phyloP scores from a whole-genome alignment of 2,113 vertebrate species.

The Octodon degus region DNA sequence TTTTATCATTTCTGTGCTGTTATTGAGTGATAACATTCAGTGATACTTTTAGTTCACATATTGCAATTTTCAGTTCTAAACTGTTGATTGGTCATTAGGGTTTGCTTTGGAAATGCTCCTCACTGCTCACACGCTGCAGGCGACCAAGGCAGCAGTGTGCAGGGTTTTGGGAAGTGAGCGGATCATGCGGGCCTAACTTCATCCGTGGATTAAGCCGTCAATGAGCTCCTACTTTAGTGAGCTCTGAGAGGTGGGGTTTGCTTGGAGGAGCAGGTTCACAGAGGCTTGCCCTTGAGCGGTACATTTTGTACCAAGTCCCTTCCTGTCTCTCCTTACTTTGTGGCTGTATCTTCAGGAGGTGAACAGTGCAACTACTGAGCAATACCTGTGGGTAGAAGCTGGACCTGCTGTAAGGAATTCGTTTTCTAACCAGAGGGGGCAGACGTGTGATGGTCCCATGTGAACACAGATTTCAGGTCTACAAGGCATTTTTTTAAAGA shows the following conservation, averaged over 20 bases:
- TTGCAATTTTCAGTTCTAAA: neutral
- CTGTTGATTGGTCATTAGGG: neutral
- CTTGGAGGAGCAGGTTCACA: neutral
- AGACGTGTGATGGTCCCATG: neutral
- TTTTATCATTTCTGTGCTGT: neutral
- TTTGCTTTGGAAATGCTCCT: neutral
- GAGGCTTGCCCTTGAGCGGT: neutral
- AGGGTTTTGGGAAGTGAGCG: neutral
- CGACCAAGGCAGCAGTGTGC: neutral
- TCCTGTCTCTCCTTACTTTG: neutral
- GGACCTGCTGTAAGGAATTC: neutral
- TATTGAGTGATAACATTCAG: no score
- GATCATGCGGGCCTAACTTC: neutral
- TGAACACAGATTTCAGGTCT: neutral
- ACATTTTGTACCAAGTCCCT: neutral
- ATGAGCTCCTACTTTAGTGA: neutral
- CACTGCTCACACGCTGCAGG: neutral
- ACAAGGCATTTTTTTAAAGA: neutral
- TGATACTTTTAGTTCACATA: neutral
- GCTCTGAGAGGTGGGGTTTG: neutral
- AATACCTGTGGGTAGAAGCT: neutral
- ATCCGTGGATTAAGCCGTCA: neutral
- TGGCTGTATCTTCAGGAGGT: neutral
- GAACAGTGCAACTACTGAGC: neutral
- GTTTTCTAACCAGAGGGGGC: neutral